Base-by-base conservation (phyloP, 2,888 invertebrate genomes). In the Polydrusus tereticollis region DNA sequence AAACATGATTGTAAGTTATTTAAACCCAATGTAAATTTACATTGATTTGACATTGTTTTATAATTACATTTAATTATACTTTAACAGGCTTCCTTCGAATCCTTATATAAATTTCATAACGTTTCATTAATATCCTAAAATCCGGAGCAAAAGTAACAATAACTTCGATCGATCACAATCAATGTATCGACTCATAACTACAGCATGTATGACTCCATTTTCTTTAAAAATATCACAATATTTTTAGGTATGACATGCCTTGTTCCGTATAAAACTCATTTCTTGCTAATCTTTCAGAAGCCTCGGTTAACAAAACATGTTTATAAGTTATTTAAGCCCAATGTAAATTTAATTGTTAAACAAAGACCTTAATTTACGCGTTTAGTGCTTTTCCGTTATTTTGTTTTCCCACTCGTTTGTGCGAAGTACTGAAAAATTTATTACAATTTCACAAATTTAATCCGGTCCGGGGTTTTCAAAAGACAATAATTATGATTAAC, bases 291-390 rank as follows among this genome's bases (percentile, higher is more conserved):
- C 20, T 10, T 20, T 47, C 10, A 47, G 21, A 21, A 21, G 21
- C 21, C 2, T 21, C 12, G 12, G 6, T 47, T 18, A 16, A 16
- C 52, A 55, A 55, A 33, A 29, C 52, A 29, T 29, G 29, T 16
- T 55, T 14, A 55, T 29, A 29, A 29, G 18, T 55, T 55, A 29
- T 55, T 55, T 55, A 55, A 33, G 16, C 16, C 18, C 29, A 14
- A 55, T 55, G 52, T 29, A 55, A 55, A 55, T 55, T 55, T 55
- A 55, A 55, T 55, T 55, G 52, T 55, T 26, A 55, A 55, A 55
- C 52, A 55, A 55, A 55, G 52, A 10, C 29, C 16, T 29, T 55
- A 55, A 55, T 55, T 55, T 55, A 29, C 29, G 52, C 6, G 52
- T 29, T 55, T 55, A 55, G 52, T 26, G 52, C 29, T 29, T 55